Conservation (phyloP, 2,113 vertebrate genomes). For the Salvelinus sp. region DNA sequence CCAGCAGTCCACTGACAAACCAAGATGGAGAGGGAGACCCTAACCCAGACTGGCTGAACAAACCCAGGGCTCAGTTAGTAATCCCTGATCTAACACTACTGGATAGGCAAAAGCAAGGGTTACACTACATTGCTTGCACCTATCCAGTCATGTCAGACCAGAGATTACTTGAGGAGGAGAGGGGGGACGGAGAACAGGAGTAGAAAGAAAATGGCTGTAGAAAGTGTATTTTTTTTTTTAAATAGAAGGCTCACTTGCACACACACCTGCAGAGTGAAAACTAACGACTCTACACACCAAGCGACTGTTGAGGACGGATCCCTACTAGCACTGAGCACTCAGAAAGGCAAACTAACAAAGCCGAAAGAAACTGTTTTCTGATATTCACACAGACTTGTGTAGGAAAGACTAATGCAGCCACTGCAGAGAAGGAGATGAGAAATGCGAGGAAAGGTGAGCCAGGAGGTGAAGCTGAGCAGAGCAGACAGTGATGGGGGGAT, state of each 20-base stretch:
- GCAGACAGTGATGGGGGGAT: background rate
- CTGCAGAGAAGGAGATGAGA: background rate
- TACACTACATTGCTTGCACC: no score
- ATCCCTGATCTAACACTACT: no score
- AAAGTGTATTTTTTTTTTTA: no score
- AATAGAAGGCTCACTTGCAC: background rate
- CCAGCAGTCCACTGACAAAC: background rate
- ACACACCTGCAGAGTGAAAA: slow-evolving; percentile 1
- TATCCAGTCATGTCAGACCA: slow-evolving; percentile 1
- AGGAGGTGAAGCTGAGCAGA: slow-evolving; percentile 5
- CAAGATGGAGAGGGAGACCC: no score
- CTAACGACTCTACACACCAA: background rate
- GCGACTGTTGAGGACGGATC: slow-evolving; percentile 52
- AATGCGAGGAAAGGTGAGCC: background rate
- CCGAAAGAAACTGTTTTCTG: background rate
- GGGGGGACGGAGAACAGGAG: no score
- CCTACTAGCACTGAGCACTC: slow-evolving; percentile 25
- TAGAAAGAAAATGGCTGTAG: no score
- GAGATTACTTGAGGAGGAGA: background rate
- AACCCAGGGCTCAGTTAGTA: no score
- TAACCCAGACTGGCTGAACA: no score
- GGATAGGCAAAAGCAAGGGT: no score
- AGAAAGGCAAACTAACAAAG: slow-evolving; percentile 6
- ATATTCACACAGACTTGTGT: background rate
- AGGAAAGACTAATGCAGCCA: background rate